Evolutionary conservation across 2,888 invertebrate species (phyloP).

Genomic region (Chouioia cunea): DNA sequence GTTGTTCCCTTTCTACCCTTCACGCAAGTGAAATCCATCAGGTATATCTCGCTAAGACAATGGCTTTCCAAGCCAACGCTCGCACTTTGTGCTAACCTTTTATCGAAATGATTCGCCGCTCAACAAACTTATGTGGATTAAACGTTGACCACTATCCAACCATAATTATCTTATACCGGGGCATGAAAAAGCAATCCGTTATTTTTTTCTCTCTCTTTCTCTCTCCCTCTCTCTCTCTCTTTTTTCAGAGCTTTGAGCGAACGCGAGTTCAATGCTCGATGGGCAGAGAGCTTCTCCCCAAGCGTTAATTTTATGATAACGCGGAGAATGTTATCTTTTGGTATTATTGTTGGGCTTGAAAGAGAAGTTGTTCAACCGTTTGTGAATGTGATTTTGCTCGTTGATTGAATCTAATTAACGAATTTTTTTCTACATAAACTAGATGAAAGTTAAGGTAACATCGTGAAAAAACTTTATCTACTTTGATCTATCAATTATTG

Average conservation of each 20-base stretch:
- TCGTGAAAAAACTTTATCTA: no score
- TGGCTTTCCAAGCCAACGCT: slow-evolving; percentile 13
- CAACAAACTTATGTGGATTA: background rate
- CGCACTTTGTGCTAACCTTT: background rate
- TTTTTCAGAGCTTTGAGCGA: background rate
- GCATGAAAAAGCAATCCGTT: slow-evolving; percentile 31
- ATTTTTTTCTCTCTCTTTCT: slow-evolving; percentile 21
- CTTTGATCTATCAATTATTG: no score
- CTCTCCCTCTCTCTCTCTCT: slow-evolving; percentile 42
- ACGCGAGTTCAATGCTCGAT: no score
- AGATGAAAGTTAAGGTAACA: no score
- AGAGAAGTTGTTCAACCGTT: no score
- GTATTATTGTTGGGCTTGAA: no score
- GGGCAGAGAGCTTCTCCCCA: no score
- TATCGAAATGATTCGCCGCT: slow-evolving; percentile 9
- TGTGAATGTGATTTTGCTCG: no score
- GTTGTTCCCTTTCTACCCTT: slow-evolving; percentile 19
- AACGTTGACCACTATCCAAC: background rate
- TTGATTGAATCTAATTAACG: no score
- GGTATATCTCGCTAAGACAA: slow-evolving; percentile 25
- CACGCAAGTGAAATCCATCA: background rate
- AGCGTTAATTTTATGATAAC: no score
- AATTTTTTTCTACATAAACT: no score
- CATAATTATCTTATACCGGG: slow-evolving; percentile 24
- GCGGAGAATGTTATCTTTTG: no score